Evolutionary conservation across 2,113 vertebrate genomes (phyloP), one percentile per base, ranked within the genome.

Genomic region (Chaetodon auriga): DNA sequence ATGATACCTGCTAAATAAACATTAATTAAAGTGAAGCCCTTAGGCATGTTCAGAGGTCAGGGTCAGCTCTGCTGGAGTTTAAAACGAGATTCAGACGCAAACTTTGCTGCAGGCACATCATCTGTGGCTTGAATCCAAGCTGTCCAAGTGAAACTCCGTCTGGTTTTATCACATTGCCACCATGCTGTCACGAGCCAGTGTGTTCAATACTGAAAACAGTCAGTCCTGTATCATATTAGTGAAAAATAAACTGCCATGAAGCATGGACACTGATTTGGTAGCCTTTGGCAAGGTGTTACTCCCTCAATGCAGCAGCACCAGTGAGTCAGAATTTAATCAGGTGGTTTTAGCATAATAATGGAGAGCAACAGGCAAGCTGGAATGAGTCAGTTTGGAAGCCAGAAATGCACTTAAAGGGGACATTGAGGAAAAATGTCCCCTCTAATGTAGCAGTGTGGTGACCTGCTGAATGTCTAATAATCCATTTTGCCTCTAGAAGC

Each of bases 311-410:
- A 23, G 45, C 51, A 58, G 38, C 68, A 78, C 58, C 38, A 81
- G 51, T 78, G 82, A 81, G 73, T 89, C 88, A 73, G 55, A 79
- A 70, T 80, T 58, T 68, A 78, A 81, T 81, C 76, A 58, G 61
- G 16, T n/a, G 58, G 30, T 70, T 75, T 81, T 77, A 79, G 62
- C 74, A 82, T 83, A 57, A 85, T 68, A 75, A 80, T 70, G 51
- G 23, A 60, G 25, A 80, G 12, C 46, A 66, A 49, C 15, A 36
- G 72, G 41, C 48, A 12, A 60, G 21, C 43, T n/a, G 54, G 60
- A 41, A 23, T 19, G 25, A 63, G 49, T 46, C 13, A 45, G 72
- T 41, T 55, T 68, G 21, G 57, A 55, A 69, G 69, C 61, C 54
- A 80, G 55, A 43, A 82, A 66, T 21, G 48, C 63, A 60, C 71